Conservation (phyloP, 2,797 vertebrate species). For the Phoxinus dragarum region DNA sequence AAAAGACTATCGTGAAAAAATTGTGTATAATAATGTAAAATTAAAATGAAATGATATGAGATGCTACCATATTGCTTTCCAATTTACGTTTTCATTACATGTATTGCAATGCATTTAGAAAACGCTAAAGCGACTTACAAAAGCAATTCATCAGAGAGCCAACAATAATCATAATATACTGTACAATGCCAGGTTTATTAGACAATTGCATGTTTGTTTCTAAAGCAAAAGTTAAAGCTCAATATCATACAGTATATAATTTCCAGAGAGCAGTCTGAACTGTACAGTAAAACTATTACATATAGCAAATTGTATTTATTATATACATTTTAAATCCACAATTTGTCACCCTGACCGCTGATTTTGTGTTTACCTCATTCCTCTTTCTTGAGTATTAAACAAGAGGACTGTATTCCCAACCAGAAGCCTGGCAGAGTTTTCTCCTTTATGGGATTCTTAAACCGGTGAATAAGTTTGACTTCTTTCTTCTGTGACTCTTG, state of each 20-base stretch:
- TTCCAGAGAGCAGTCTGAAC: background rate
- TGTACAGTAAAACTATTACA: background rate
- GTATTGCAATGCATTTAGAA: too few relatives aligned
- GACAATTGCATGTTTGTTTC: background rate
- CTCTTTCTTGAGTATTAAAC: slow-evolving; percentile 62
- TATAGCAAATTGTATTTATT: background rate
- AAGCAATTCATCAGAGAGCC: background rate
- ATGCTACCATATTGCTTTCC: too few relatives aligned
- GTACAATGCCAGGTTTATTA: background rate
- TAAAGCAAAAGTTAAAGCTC: background rate
- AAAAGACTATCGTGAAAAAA: too few relatives aligned
- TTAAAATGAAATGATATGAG: too few relatives aligned
- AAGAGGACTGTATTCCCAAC: slow-evolving; percentile 69
- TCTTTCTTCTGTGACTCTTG: slow-evolving; percentile 48
- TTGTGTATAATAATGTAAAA: too few relatives aligned
- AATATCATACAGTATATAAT: background rate
- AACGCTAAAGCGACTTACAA: background rate
- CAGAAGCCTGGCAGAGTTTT: slow-evolving; percentile 75
- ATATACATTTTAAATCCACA: background rate
- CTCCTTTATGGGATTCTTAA: slow-evolving; percentile 62
- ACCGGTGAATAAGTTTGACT: slow-evolving; percentile 66
- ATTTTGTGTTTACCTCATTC: slow-evolving; percentile 19
- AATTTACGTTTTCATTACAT: too few relatives aligned
- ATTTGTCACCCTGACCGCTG: background rate
- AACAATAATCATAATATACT: background rate